phyloP scores from a whole-genome alignment of 1,140 invertebrate species.

The Oreohelix idahoensis region DNA sequence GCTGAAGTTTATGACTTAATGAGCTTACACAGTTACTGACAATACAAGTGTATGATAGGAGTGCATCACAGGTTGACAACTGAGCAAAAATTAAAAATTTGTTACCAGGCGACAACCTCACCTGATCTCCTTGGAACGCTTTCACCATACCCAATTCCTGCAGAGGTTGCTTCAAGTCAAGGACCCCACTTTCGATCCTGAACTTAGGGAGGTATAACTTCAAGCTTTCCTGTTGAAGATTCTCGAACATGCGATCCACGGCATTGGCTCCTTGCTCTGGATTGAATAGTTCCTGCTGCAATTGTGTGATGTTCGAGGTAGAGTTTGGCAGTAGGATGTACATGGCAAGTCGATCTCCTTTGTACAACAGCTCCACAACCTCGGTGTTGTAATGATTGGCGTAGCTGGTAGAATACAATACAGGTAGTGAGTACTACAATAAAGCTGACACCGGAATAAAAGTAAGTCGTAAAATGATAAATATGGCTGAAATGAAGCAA shows the following conservation, averaged over 20 bases:
- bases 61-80: no score
- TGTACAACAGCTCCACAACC: constrained; percentile 83
- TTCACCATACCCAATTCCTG: constrained; percentile 76
- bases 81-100: no score
- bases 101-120: no score
- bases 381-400: constrained; percentile 81
- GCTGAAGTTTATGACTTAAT: no score
- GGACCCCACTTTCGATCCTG: constrained; percentile 76
- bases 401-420: constrained; percentile 73
- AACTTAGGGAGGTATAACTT: constrained; percentile 78
- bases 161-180: constrained; percentile 74
- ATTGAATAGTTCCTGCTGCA: constrained; percentile 75
- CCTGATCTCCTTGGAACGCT: constrained; percentile 76
- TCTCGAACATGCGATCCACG: constrained; percentile 65
- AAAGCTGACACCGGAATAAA: no score
- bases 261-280: constrained; percentile 50
- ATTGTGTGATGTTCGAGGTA: constrained; percentile 61
- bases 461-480: no score
- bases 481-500: no score
- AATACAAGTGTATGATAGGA: no score
- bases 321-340: constrained; percentile 82
- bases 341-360: constrained; percentile 77
- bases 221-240: constrained; percentile 42
- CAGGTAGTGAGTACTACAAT: no score
- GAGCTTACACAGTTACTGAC: no score